Conservation (phyloP, 2,888 invertebrate genomes). For the Clostera curtula region DNA sequence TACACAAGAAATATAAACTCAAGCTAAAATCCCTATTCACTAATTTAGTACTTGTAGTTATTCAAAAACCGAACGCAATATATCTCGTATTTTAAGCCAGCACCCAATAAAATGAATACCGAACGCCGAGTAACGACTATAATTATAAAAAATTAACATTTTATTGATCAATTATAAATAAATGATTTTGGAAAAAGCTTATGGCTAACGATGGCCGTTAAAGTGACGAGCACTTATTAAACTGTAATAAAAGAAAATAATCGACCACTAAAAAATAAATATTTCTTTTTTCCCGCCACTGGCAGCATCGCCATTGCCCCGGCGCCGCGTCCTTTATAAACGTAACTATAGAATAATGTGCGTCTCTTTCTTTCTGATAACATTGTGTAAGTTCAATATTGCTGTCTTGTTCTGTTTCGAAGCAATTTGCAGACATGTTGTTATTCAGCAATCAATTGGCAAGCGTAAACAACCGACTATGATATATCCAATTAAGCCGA, state of each 20-base stretch:
- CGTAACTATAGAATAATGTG: conserved; percentile 10
- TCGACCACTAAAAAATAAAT: conserved; percentile 57
- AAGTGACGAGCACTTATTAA: conserved; percentile 46
- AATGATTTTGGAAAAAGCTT: conserved; percentile 46
- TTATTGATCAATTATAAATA: conserved; percentile 62
- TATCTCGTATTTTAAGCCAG: too few relatives aligned
- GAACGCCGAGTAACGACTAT: conserved; percentile 6
- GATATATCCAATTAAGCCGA: conserved; percentile 73
- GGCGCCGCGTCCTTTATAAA: conserved; percentile 17
- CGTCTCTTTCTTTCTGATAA: conserved; percentile 25
- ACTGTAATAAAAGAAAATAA: conserved; percentile 60
- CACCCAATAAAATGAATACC: conserved; percentile 26
- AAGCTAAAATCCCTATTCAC: too few relatives aligned
- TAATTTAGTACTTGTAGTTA: too few relatives aligned
- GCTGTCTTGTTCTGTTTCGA: conserved; percentile 42
- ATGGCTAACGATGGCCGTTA: conserved; percentile 38
- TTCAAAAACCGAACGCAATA: too few relatives aligned
- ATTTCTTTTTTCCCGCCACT: conserved; percentile 41
- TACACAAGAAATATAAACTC: too few relatives aligned
- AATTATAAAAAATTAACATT: conserved; percentile 57
- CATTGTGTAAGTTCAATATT: conserved; percentile 1
- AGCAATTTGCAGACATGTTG: conserved; percentile 72
- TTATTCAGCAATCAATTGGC: conserved; percentile 76
- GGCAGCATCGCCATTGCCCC: conserved; percentile 44
- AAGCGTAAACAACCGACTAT: conserved; percentile 76